Evolutionary conservation across 2,888 invertebrate genomes (phyloP), one percentile per base, ranked within the genome.

Genomic region (Acanthosepion esculentum): DNA sequence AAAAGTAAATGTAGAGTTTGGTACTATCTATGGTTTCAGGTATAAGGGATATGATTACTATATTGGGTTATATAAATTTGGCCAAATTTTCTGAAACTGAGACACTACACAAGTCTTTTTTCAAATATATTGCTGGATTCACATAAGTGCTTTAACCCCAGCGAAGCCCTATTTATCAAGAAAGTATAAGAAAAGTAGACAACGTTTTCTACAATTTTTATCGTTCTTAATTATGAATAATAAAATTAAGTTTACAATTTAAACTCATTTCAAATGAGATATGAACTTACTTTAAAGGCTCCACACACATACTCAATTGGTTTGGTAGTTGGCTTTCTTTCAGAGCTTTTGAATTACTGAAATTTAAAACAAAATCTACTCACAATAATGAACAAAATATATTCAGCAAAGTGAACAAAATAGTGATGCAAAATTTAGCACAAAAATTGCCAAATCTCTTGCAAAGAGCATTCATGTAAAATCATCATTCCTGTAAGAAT

Each of bases 231-330:
- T 26, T 29, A 7, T 29, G 29, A 26, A 7, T 12, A 26, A 7
- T 64, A 29, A 29, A 7, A 64, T 8, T 29, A 64, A n/a, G 12
- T 26, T 1, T 3, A 41, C 8, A 48, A 26, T 12, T 41, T 3
- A 48, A 48, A 48, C 1, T 4, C 26, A 29, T 29, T 8, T 92
- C 29, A 48, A 48, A 92, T 29, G 20, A 29, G 29, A 92, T 29
- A 7, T 12, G 48, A 64, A 97, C 97, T 97, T 97, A 98, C 98
- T 99, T 99, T 96, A 99, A 98, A 5, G 98, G 98, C 95, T 99
- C 98, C 53, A 99, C 98, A 0, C 98, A 98, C 95, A 98, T 98
- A 50, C 98, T 98, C 94, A 99, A 98, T 97, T 98, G 98, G 96
- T 98, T 98, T 0, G 99, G 99, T 95, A 99, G 97, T 93, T 98